Conservation (phyloP, 2,113 vertebrate species). For the Aspiorhynchus laticeps region DNA sequence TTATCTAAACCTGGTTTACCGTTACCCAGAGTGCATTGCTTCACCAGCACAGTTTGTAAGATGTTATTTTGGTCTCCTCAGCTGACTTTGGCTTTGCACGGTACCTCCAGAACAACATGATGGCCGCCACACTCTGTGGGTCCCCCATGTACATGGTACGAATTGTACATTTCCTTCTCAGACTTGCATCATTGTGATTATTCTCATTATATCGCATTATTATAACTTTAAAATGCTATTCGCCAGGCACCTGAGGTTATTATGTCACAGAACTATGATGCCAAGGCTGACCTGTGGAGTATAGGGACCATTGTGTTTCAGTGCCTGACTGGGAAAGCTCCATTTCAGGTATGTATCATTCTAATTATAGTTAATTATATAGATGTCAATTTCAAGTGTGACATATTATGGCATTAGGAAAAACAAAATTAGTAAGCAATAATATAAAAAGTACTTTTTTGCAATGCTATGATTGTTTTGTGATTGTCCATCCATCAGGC, state of each 20-base stretch:
- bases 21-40: not conserved
- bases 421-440: not conserved
- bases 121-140: conserved; percentile 95
- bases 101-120: conserved; percentile 97
- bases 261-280: conserved; percentile 97
- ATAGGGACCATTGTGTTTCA: conserved; percentile 98
- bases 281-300: conserved; percentile 98
- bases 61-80: conserved; percentile 58
- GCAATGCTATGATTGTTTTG: not conserved
- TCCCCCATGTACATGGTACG: conserved; percentile 99
- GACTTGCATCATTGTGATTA: not conserved
- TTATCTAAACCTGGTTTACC: not conserved
- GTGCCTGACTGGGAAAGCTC: conserved; percentile 95
- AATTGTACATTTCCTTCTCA: not conserved
- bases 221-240: conserved; percentile 19
- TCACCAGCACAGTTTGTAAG: not conserved
- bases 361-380: not conserved
- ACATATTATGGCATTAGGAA: not conserved
- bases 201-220: no score
- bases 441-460: not conserved
- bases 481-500: conserved; percentile 75
- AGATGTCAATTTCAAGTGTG: not conserved
- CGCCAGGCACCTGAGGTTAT: conserved; percentile 95
- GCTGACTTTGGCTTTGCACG: conserved; percentile 98
- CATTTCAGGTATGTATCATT: conserved; percentile 86